These are phyloP conservation scores for Meiosimyza decipiens DNA, from an alignment of 2,888 invertebrate genomes.

Conservation along the genomic window DNA sequence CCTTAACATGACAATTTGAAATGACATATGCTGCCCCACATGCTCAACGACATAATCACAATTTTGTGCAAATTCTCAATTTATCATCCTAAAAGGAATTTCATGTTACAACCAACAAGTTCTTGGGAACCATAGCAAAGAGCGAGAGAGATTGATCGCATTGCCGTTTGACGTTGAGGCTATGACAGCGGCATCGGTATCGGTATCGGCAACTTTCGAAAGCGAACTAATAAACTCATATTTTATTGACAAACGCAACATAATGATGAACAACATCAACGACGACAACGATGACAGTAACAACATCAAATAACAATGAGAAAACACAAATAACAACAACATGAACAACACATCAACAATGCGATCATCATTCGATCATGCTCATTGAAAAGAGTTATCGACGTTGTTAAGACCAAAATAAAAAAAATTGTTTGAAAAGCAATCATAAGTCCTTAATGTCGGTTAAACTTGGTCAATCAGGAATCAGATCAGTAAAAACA, in stretches of 20 bases:
- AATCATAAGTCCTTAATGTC: slow-evolving; percentile 2
- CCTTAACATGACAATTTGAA: too few relatives aligned
- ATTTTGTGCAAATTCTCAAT: slow-evolving; percentile 7
- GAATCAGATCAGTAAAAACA: neutral
- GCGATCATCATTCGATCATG: slow-evolving; percentile 22
- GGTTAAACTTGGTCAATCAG: slow-evolving; percentile 2
- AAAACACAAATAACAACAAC: slow-evolving; percentile 5
- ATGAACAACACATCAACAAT: slow-evolving; percentile 12
- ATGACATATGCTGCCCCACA: slow-evolving; percentile 16
- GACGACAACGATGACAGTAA: slow-evolving; percentile 23
- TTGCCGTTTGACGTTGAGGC: neutral
- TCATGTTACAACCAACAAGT: neutral
- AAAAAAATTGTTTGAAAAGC: neutral
- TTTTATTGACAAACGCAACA: slow-evolving; percentile 32
- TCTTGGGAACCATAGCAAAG: neutral
- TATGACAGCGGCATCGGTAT: too few relatives aligned
- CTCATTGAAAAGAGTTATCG: slow-evolving; percentile 31
- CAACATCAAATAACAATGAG: slow-evolving; percentile 22
- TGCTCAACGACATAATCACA: slow-evolving; percentile 17
- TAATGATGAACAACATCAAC: slow-evolving; percentile 14
- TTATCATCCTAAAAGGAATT: slow-evolving; percentile 15
- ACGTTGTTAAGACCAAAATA: slow-evolving; percentile 22
- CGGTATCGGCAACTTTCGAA: slow-evolving; percentile 7
- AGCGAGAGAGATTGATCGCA: neutral
- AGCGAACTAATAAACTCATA: slow-evolving; percentile 29